Base-by-base conservation (phyloP, 2,113 vertebrate genomes). In the Lates calcarifer region DNA sequence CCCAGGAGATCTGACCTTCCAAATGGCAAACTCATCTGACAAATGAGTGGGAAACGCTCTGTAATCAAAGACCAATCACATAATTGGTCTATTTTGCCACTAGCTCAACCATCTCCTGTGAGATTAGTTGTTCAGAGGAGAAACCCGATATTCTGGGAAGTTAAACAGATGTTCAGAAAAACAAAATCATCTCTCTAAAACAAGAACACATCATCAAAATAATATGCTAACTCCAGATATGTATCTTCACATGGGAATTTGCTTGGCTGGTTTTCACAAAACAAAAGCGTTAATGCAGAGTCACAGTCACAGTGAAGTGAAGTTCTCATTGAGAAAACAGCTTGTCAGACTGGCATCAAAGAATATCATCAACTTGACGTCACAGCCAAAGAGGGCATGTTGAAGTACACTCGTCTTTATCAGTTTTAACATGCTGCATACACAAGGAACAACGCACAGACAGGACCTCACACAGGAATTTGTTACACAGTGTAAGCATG, bases 61-160 rank as follows among this genome's bases (percentile, higher is more conserved):
- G 88, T 94, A 95, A 94, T 94, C 94, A 95, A 94, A 93, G 87
- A 83, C 91, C 93, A 94, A 95, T 94, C 93, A 93, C 90, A 89
- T 94, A 94, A 94, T 94, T 95, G 93, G 88, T 80, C 90, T 71
- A 88, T 92, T 94, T 94, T 91, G 90, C 92, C 91, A 93, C 91
- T 81, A 92, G 91, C 90, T 92, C 91, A 91, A 88, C 87, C 87
- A 81, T 90, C 91, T 91, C 91, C 91, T 90, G 85, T 77, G 91
- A 94, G 92, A 93, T 91, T 86, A 89, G 84, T 79, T 74, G 88
- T 91, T 89, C 76, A 31, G 82, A 83, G 86, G 65, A 84, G 94
- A 90, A 95, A 95, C 87, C 11, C 45, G 79, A 95, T 91, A 93
- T 83, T 74, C 94, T 95, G 92, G 89, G 94, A 95, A 95, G 87